These are phyloP conservation scores for Chrysolina americana DNA, from an alignment of 2,888 invertebrate species.

Conservation along the genomic window DNA sequence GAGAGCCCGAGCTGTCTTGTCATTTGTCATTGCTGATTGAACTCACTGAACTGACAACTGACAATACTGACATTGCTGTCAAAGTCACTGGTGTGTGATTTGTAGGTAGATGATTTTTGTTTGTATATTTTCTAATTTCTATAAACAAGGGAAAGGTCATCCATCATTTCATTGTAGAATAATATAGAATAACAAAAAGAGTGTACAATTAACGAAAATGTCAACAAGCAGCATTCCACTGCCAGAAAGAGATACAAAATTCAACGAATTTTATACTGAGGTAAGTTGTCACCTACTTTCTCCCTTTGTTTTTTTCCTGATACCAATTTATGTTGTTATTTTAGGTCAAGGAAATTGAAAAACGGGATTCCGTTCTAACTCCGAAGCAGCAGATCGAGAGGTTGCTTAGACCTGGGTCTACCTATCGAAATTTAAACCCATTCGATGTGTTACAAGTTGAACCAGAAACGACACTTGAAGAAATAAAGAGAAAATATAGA, in stretches of 20 bases:
- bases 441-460: slow-evolving; percentile 94
- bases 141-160: neutral
- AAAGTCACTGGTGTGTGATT: no score
- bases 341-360: slow-evolving; percentile 98
- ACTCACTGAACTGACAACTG: no score
- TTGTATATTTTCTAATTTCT: no score
- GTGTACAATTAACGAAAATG: slow-evolving; percentile 31
- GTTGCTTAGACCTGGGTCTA: slow-evolving; percentile 94
- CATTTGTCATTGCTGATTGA: no score
- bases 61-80: no score
- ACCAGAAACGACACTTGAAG: slow-evolving; percentile 89
- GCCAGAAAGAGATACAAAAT: slow-evolving; percentile 79
- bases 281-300: slow-evolving; percentile 69
- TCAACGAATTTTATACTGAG: slow-evolving; percentile 88
- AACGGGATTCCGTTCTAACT: slow-evolving; percentile 96
- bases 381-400: slow-evolving; percentile 98
- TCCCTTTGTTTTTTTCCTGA: slow-evolving; percentile 17
- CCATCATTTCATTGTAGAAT: slow-evolving; percentile 8
- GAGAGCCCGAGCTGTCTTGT: no score
- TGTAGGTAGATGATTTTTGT: no score
- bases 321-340: slow-evolving; percentile 32
- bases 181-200: slow-evolving; percentile 31
- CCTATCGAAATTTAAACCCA: slow-evolving; percentile 99
- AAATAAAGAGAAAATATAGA: slow-evolving; percentile 96
- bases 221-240: slow-evolving; percentile 45